Evolutionary conservation across 2,113 vertebrate genomes (phyloP).

Genomic region (Narcine bancroftii): DNA sequence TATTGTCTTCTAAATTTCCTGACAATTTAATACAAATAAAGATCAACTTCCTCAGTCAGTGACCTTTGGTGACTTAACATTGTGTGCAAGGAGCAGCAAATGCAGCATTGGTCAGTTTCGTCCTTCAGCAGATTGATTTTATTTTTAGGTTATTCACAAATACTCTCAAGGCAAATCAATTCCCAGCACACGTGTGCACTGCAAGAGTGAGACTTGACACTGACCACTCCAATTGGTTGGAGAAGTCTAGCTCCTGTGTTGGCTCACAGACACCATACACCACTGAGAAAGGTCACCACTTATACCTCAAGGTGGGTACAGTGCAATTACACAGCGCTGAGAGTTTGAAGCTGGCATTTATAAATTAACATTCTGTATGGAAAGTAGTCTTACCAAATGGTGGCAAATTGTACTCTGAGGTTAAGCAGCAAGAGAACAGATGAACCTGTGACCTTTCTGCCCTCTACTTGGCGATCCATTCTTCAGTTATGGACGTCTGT

Average conservation of each 20-base stretch:
- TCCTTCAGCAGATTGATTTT: background rate
- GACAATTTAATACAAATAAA: constrained; percentile 14
- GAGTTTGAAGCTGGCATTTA: background rate
- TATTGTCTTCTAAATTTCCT: background rate
- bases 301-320: background rate
- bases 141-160: background rate
- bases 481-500: background rate
- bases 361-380: background rate
- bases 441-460: background rate
- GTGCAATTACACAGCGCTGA: background rate
- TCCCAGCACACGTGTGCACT: background rate
- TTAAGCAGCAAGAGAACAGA: background rate
- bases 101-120: background rate
- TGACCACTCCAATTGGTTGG: background rate
- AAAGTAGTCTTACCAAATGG: background rate
- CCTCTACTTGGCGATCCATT: background rate
- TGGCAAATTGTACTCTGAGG: background rate
- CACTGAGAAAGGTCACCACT: background rate
- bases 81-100: background rate
- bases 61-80: background rate
- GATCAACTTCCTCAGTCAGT: background rate
- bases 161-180: background rate
- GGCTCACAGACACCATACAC: background rate
- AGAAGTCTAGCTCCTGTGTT: background rate
- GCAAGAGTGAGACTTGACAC: background rate